Base-by-base conservation (phyloP, 2,113 vertebrate species). In the Craseonycteris thonglongyai region DNA sequence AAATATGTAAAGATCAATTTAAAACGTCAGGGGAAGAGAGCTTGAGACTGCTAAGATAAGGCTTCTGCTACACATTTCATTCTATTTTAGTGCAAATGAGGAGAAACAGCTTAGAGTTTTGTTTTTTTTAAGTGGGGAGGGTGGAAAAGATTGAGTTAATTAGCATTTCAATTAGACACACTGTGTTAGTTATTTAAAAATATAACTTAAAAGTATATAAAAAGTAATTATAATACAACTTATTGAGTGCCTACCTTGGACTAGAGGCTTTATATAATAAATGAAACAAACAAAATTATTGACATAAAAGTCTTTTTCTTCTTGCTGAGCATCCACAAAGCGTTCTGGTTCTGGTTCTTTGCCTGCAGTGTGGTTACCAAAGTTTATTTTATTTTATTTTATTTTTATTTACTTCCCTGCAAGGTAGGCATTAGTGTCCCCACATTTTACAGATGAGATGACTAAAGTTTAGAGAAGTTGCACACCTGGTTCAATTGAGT, bases 121-220 rank as follows among this genome's bases (percentile, higher is more conserved):
- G 10, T 81, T 83, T 35, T 68, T 18, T 65, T 82, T 49, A 56
- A 10, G 28, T 61, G 30, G 54, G 7, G 26, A 14, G 14, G n/a
- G 33, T 82, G 22, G 19, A 82, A 28, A 85, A 82, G 42, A 21
- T 40, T 35, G 54, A 84, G 28, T 81, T 59, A 56, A 90, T 38
- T 24, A 33, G 45, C 40, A 68, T 87, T 75, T 95, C 79, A 88
- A 16, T 80, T 40, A 49, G 49, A 69, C 79, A 12, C 63, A 38
- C 18, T 56, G 87, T 19, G 5, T 40, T 93, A 35, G 51, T 90
- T 94, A 92, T 94, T 94, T 94, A 61, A 78, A 91, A 58, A 68
- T 21, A 21, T 30, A 83, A 26, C 15, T 94, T 71, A 78, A 74
- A 89, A 35, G 1, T 66, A 18, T 15, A 30, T 72, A 56, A 11